Base-by-base conservation (phyloP, 2,113 vertebrate species). In the Meles meles region DNA sequence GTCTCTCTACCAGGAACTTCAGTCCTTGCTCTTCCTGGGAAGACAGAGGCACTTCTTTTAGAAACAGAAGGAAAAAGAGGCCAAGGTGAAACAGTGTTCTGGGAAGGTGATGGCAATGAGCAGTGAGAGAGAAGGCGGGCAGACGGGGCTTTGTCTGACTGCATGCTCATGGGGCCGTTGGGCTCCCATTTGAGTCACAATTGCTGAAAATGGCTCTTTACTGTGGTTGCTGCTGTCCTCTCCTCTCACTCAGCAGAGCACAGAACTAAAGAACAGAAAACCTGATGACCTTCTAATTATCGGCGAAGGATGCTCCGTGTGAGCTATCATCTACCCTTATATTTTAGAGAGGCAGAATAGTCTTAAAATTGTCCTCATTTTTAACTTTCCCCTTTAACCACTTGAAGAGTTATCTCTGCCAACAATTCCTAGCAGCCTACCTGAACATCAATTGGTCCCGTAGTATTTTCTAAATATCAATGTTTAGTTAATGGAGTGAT, bases 401-500 rank as follows among this genome's bases (percentile, higher is more conserved):
- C 84, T 82, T 83, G 57, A 95, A 98, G 95, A 90, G 52, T 90
- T 96, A 52, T 88, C 87, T 89, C 72, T 93, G 85, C n/a, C 82
- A 89, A 93, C 93, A 52, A 72, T 29, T n/a, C 81, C 93, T 93
- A 94, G 47, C 71, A 96, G 81, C 74, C 89, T 83, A 37, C 90
- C 90, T 94, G 90, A 90, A 89, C 96, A 94, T 63, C 76, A 95
- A 93, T 90, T 96, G 89, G 76, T 97, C 85, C 84, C 90, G 57
- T 23, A 55, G 39, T 88, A 77, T 96, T 98, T 97, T 97, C 81
- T 93, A 97, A 96, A 96, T 17, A 17, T 81, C 96, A 67, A 77
- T 97, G 93, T 94, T 98, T 97, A 97, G 98, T 97, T 98, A 97
- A 98, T 87, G 96, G 97, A 97, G 93, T 79, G 21, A 63, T 72